Base-by-base conservation (phyloP, 1,140 invertebrate genomes). In the Aphis craccivora region DNA sequence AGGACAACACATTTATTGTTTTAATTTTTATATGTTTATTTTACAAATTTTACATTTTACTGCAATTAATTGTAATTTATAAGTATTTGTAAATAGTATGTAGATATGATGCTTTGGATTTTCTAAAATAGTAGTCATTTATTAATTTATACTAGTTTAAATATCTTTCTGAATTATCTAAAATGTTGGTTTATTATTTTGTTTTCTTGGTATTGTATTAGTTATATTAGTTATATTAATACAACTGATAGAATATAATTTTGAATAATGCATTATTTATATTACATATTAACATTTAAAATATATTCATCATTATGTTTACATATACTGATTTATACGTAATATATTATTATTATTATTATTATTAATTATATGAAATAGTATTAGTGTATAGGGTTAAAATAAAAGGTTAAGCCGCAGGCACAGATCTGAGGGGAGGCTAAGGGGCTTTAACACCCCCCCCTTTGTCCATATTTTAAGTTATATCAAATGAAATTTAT, bases 391-490 rank as follows among this genome's bases (percentile, higher is more conserved):
- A 6, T 20, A 90, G 22, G 35, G 53, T 90, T 60, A 67, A 45
- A n/a, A 1, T 60, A 67, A 67, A 90, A 90, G 23, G 25, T 67
- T 90, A 90, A 90, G 89, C 89, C 67, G 89, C 89, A 90, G 89
- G 89, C n/a, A n/a, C n/a, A n/a, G n/a, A n/a, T n/a, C n/a, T n/a
- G n/a, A n/a, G n/a, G n/a, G n/a, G n/a, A n/a, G n/a, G n/a, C n/a
- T n/a, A n/a, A n/a, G n/a, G n/a, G n/a, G n/a, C n/a, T n/a, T n/a
- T n/a, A n/a, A n/a, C n/a, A n/a, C n/a, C n/a, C n/a, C n/a, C n/a
- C n/a, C n/a, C n/a, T n/a, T n/a, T n/a, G n/a, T n/a, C n/a, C n/a
- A n/a, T n/a, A n/a, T n/a, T n/a, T n/a, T n/a, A n/a, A n/a, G n/a
- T n/a, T n/a, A n/a, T n/a, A n/a, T n/a, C n/a, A n/a, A n/a, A n/a